phyloP scores from a whole-genome alignment of 2,113 vertebrate genomes.

The Paramormyrops kingsleyae region DNA sequence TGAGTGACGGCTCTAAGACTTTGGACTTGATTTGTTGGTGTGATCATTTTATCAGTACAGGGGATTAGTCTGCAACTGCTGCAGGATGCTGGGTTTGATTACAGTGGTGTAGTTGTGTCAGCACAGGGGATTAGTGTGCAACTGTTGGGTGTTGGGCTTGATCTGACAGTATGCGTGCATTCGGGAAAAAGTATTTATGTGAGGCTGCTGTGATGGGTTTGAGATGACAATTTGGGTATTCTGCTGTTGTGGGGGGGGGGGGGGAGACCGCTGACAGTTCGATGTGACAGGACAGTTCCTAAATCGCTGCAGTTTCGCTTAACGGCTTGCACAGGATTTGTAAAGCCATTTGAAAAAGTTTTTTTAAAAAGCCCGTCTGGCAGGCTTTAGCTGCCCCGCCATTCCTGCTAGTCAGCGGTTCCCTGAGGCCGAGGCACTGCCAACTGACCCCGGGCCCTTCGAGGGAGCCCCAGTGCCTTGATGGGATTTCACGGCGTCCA shows the following conservation, averaged over 20 bases:
- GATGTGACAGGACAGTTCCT: neutral
- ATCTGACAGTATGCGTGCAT: neutral
- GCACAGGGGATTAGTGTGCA: neutral
- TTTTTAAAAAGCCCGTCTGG: neutral
- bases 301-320: neutral
- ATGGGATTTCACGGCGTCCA: slow-evolving; percentile 55
- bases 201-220: neutral
- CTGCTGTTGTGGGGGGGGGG: neutral
- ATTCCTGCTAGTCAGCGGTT: slow-evolving; percentile 1
- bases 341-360: neutral
- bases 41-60: neutral
- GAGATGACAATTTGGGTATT: neutral
- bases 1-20: neutral
- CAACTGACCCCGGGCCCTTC: slow-evolving; percentile 24
- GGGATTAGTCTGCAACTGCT: neutral
- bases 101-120: neutral
- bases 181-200: neutral
- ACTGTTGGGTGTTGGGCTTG: neutral
- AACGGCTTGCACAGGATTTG: neutral
- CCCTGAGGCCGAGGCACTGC: slow-evolving; percentile 17
- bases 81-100: neutral
- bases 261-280: neutral
- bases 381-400: neutral
- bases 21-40: neutral
- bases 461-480: slow-evolving; percentile 42